Conservation (phyloP, 2,797 vertebrate genomes). For the Rhinophrynus dorsalis region DNA sequence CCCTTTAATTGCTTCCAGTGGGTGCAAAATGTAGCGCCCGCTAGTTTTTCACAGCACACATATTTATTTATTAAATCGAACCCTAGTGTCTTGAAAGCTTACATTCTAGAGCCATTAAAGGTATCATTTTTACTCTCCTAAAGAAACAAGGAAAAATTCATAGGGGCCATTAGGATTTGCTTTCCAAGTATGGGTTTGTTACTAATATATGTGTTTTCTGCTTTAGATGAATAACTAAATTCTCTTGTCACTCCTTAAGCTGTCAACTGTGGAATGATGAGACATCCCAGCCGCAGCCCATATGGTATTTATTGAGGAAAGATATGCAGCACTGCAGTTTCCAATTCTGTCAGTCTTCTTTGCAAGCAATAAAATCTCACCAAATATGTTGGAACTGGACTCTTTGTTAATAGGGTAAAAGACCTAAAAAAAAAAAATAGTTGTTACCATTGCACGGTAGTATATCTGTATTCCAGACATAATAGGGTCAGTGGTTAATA, state of each 20-base stretch:
- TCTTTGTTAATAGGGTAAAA: slow-evolving; percentile 5
- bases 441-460: neutral
- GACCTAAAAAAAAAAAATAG: no score
- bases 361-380: slow-evolving; percentile 6
- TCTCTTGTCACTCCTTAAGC: slow-evolving; percentile 15
- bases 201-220: no score
- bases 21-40: no score
- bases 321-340: neutral
- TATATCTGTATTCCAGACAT: slow-evolving; percentile 28
- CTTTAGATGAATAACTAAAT: slow-evolving; percentile 30
- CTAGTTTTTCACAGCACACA: no score
- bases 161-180: no score
- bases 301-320: slow-evolving; percentile 35
- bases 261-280: slow-evolving; percentile 15
- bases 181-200: no score
- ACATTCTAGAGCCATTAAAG: no score
- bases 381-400: neutral
- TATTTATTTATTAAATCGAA: no score
- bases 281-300: neutral
- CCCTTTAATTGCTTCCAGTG: no score
- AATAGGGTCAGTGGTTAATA: slow-evolving; percentile 24
- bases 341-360: slow-evolving; percentile 17
- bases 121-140: no score
- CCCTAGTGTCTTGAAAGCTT: no score
- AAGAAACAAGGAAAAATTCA: no score